Percentiles rank a stretch among this genome's conserved stretches.
Evolutionary conservation across 2,888 invertebrate genomes (phyloP).

Genomic region (Tetropium fuscum): DNA sequence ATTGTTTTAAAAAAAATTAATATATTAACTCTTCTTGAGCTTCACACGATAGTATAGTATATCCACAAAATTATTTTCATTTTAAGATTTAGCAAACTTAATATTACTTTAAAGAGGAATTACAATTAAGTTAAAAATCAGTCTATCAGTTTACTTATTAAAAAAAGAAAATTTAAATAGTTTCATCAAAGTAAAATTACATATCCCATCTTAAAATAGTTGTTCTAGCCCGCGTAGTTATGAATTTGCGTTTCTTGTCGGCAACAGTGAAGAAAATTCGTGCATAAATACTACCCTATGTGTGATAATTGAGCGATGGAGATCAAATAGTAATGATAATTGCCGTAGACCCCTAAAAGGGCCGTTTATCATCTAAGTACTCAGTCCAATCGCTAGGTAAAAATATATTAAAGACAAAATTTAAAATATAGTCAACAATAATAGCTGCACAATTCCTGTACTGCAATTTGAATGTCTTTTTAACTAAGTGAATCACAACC

Average conservation of each 20-base stretch:
- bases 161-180: constrained; percentile 7
- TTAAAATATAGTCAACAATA: constrained; percentile 62
- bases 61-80: constrained; percentile 3
- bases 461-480: constrained; percentile 51
- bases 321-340: constrained; percentile 50
- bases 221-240: no score
- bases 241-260: not conserved
- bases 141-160: constrained; percentile 19
- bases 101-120: constrained; percentile 15
- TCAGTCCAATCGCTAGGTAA: constrained; percentile 39
- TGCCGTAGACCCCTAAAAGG: constrained; percentile 18
- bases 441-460: constrained; percentile 62
- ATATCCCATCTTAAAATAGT: not conserved
- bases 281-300: constrained; percentile 31
- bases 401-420: constrained; percentile 20
- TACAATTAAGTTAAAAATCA: constrained; percentile 24
- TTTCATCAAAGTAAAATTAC: no score
- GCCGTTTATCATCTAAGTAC: constrained; percentile 34
- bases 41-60: constrained; percentile 31
- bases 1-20: constrained; percentile 28
- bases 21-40: constrained; percentile 36
- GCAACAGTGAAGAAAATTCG: constrained; percentile 12
- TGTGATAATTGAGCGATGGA: constrained; percentile 61
- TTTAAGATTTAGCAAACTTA: constrained; percentile 8
- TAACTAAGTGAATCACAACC: constrained; percentile 65